Evolutionary conservation across 2,888 invertebrate genomes (phyloP), one percentile per base, ranked within the genome.

Genomic region (Stegana nigrithorax): DNA sequence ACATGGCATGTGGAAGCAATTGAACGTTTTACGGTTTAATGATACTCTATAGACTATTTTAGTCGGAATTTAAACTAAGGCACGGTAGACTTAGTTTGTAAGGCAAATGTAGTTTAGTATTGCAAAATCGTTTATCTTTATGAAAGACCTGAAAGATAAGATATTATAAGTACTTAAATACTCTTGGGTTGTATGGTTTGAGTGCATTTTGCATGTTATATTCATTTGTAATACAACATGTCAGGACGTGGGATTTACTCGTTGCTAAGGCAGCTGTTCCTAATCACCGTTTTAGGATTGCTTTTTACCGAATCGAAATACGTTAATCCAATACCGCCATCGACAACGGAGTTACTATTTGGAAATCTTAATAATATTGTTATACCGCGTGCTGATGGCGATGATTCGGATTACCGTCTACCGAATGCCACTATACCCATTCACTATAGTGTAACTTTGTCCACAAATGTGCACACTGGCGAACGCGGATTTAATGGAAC

Each of bases 391-490:
- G 70, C 51, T 23, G 71, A 68, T 23, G 67, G n/a, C n/a, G n/a
- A 69, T 17, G 60, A 4, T 0, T n/a, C 42, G 4, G 70, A 82
- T 42, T 82, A 88, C 84, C 85, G 88, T 23, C 84, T 90, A 59
- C 90, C 90, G 0, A 86, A 85, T 2, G 86, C 86, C 69, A 85
- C 90, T 58, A 74, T 71, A 2, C 90, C 90, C 0, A 66, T 76
- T 7, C 87, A 88, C 73, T 91, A 90, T 74, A 86, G 87, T 71
- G 67, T 84, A 0, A 69, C 72, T 12, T 62, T 84, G 2, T 71
- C 71, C 55, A 84, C 85, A 0, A 47, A 73, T 4, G 75, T 84
- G 5, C 71, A 84, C 60, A 68, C 10, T 0, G 80, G 80, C 10
- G 53, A 62, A 1, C 70, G 55, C 2, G 25, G 25, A 0, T 84